Conservation (phyloP, 2,113 vertebrate genomes). For the Rhinolophus ferrumequinum region DNA sequence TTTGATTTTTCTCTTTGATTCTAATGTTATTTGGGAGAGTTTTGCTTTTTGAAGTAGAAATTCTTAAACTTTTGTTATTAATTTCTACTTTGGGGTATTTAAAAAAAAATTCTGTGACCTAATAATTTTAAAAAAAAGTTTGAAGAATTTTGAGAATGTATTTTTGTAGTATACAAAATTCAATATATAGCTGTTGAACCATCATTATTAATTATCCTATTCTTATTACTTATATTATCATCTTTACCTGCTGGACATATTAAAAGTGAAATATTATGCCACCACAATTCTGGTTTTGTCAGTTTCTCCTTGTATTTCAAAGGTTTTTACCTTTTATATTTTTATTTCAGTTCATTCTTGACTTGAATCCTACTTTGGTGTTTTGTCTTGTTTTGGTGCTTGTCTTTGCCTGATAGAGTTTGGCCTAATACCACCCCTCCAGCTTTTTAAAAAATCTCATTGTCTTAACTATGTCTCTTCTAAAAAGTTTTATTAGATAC, state of each 20-base stretch:
- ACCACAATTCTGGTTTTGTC: neutral
- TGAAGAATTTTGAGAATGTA: neutral
- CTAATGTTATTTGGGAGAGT: neutral
- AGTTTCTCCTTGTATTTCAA: neutral
- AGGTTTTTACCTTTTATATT: neutral
- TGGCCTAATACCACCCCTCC: neutral
- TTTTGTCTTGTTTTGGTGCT: constrained; percentile 9
- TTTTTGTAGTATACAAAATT: constrained; percentile 3
- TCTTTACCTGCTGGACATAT: neutral
- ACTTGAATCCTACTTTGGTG: neutral
- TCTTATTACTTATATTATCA: neutral
- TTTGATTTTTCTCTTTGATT: constrained; percentile 28
- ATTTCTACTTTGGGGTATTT: neutral
- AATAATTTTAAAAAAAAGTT: neutral
- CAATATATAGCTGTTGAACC: neutral
- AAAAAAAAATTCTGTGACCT: neutral
- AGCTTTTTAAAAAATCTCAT: neutral
- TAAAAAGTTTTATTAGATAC: neutral
- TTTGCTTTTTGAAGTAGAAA: neutral
- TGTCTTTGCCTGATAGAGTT: neutral
- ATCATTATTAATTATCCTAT: neutral
- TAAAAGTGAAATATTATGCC: neutral
- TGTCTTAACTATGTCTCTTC: neutral
- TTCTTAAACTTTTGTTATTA: neutral
- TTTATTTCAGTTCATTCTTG: neutral